A percentile compares a stretch with the other conserved stretches of the same genome.
Evolutionary conservation across 2,888 invertebrate genomes (phyloP).

Genomic region (Epinotia brunnichana): DNA sequence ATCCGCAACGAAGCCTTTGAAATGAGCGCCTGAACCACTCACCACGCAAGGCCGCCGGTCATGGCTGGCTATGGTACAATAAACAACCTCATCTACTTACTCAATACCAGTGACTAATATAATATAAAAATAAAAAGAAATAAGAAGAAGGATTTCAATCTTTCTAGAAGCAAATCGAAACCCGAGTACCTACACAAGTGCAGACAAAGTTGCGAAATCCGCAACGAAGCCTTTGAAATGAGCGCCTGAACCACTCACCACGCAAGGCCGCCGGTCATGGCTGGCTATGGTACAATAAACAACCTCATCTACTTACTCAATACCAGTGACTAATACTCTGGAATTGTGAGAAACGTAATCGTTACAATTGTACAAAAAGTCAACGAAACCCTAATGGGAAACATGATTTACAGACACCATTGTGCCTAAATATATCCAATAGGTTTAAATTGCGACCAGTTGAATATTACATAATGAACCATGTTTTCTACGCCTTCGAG

Average conservation of each 20-base stretch:
- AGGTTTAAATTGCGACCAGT: slow-evolving; percentile 14
- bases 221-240: slow-evolving; percentile 64
- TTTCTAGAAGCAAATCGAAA: slow-evolving; percentile 45
- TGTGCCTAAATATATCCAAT: slow-evolving; percentile 1
- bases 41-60: slow-evolving; percentile 76
- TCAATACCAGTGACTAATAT: slow-evolving; percentile 42
- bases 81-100: slow-evolving; percentile 53
- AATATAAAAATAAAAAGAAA: no score
- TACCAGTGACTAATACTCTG: slow-evolving; percentile 36
- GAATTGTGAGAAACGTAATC: slow-evolving; percentile 35
- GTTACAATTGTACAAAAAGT: slow-evolving; percentile 21
- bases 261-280: slow-evolving; percentile 77
- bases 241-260: slow-evolving; percentile 70
- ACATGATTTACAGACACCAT: slow-evolving; percentile 15
- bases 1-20: slow-evolving; percentile 65
- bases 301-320: slow-evolving; percentile 50
- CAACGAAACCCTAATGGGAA: slow-evolving; percentile 13
- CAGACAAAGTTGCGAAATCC: slow-evolving; percentile 65
- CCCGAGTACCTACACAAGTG: slow-evolving; percentile 50
- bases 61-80: slow-evolving; percentile 75
- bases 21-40: slow-evolving; percentile 67
- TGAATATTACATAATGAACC: slow-evolving; percentile 3
- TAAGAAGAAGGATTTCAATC: slow-evolving; percentile 12
- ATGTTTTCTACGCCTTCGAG: slow-evolving; percentile 6
- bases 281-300: slow-evolving; percentile 71